Evolutionary conservation across 2,888 invertebrate species (phyloP), one percentile per base, ranked within the genome.

Genomic region (Mythimna vitellina): DNA sequence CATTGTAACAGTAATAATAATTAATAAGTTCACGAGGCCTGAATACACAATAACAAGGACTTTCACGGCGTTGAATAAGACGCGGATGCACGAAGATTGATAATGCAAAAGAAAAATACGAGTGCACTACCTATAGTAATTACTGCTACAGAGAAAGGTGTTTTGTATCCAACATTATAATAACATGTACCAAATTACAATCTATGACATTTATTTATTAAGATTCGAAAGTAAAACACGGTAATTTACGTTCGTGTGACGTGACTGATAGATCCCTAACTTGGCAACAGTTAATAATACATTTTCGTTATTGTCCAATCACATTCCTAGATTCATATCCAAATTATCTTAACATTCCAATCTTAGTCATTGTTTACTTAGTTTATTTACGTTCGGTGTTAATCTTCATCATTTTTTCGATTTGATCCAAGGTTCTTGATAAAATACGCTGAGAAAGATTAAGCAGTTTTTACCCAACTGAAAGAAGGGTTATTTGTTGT

Each of bases 161-260:
- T 92, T 90, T 92, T 90, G 87, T 90, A 86, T 88, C 88, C 89
- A 89, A 89, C 91, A 89, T 91, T 88, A 89, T 92, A 93, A 93
- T 92, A 92, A 91, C 91, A 90, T 89, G 89, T 88, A 85, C 89
- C 88, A 93, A 92, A 93, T 93, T 91, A 91, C 92, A 90, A 91
- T 92, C 90, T 92, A 92, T 93, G 93, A 93, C 93, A 93, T 93
- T 93, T 92, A 92, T 91, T 89, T 92, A 92, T 93, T 88, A 86
- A 86, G 88, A 88, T 92, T 92, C 86, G 93, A 94, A 94, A 94
- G 93, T 93, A 91, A 90, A 89, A 91, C 86, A 86, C 84, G 81
- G 90, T 89, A 91, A 92, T 92, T 93, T 92, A 89, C 88, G 87
- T 87, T 88, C 86, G 85, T 85, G 80, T 86, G 88, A 88, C 88